phyloP scores from a whole-genome alignment of 2,888 invertebrate genomes.

The Apotomis betuletana region DNA sequence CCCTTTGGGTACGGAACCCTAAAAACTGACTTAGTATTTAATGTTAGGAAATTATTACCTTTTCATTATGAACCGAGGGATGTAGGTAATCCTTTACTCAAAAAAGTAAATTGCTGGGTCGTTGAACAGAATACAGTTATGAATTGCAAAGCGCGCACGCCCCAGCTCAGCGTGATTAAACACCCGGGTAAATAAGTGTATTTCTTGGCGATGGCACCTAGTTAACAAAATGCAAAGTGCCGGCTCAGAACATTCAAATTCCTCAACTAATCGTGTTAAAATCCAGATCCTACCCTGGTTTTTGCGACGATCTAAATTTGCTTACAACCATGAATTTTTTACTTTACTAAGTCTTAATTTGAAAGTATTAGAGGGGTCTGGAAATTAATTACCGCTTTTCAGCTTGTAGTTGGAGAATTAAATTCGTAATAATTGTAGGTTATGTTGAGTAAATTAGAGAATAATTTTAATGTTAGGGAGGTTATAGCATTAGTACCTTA shows the following conservation, averaged over 20 bases:
- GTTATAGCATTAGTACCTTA: too few species aligned
- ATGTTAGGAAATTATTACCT: too few species aligned
- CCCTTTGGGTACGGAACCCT: too few species aligned
- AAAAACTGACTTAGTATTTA: too few species aligned
- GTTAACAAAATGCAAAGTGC: conserved; percentile 33
- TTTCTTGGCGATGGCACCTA: conserved; percentile 22
- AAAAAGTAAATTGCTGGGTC: not conserved
- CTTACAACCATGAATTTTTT: not conserved
- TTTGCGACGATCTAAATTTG: conserved; percentile 2
- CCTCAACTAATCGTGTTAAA: conserved; percentile 27
- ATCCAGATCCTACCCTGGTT: conserved; percentile 22
- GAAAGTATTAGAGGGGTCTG: not conserved
- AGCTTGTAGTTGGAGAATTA: not conserved
- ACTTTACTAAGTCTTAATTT: not conserved
- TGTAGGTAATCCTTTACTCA: not conserved
- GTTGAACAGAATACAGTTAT: not conserved
- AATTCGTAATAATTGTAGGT: not conserved
- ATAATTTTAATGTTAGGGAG: not conserved
- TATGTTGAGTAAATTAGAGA: not conserved
- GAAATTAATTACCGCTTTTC: not conserved
- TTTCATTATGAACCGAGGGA: not conserved
- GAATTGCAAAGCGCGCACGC: conserved; percentile 5
- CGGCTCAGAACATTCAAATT: conserved; percentile 29
- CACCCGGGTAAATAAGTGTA: conserved; percentile 13
- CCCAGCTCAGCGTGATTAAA: conserved; percentile 10